Base-by-base conservation (phyloP, 2,113 vertebrate genomes). In the Fulmarus glacialis region DNA sequence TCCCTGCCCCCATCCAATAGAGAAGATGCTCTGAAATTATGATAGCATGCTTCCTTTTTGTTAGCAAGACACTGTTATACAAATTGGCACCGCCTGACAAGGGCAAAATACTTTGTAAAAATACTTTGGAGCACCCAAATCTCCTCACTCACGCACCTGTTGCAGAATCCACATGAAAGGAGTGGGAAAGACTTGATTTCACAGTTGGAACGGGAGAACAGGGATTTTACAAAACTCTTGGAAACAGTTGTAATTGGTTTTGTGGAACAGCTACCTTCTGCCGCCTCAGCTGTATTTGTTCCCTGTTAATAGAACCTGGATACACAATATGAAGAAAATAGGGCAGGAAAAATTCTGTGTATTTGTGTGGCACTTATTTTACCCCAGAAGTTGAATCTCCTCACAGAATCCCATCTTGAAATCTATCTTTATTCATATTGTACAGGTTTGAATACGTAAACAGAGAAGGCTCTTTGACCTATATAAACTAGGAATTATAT, bases 401-500 rank as follows among this genome's bases (percentile, higher is more conserved):
- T 84, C 36, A 24, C 13, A 53, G 75, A 60, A 71, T 75, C 43
- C 24, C 60, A 45, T 48, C 36, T 52, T 87, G 43, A 82, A 95
- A 56, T 81, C 8, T 4, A 47, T 66, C n/a, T 93, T 66, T 48
- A 21, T 92, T 93, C 63, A 38, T 48, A 26, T 52, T 72, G 56
- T 60, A 75, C 26, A 15, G 23, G 9, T 53, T 72, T 47, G 45
- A 92, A 68, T 94, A 68, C 2, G 11, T 96, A 89, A 96, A 96
- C 83, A 96, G 89, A 30, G 56, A 91, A 91, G 72, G 64, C 73
- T 79, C 62, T 74, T 92, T 94, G 77, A 84, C 92, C 80, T 72
- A 3, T 62, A 70, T 89, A 79, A 95, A 87, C 58, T 58, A 34
- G 59, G 78, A 95, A 89, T 91, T 94, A 67, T n/a, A 66, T 94